Base-by-base conservation (phyloP, 2,113 vertebrate species). In the Rissa tridactyla region DNA sequence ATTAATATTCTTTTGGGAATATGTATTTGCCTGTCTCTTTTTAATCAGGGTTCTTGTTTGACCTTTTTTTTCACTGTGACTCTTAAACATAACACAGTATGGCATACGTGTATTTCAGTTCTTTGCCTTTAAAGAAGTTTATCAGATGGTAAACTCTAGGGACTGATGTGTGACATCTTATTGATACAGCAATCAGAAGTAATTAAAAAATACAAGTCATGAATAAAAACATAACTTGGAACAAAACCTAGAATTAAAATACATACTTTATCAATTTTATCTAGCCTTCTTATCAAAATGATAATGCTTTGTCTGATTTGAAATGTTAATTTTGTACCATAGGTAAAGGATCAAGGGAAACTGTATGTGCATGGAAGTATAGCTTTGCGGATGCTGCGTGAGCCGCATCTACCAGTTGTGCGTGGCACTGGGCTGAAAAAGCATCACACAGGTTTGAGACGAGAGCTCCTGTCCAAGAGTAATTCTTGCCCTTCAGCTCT, bases 321-420 rank as follows among this genome's bases (percentile, higher is more conserved):
- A 86, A 92, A 65, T 72, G 22, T 58, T 82, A 90, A 84, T 76
- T 92, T 52, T 2, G 2, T 61, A 5, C 8, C 47, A 4, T 14
- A 69, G 69, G 68, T 62, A 66, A 75, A 86, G 57, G 55, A 68
- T 60, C 29, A 73, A 61, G 47, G 49, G 27, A 51, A 85, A 13
- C 7, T 3, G 0, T 52, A 27, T 5, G 51, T 38, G 15, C 32
- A 14, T n/a, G 30, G 7, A 52, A 65, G 11, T 1, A 19, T 1
- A 32, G 47, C 36, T 78, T 58, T 71, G 55, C 13, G 47, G 70
- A 17, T 44, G 27, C 4, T 30, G 47, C 29, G 3, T 47, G 16
- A 49, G 30, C 36, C 54, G 15, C 3, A 2, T 62, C 79, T 92
- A 29, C 52, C 44, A 61, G 10, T 5, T 77, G 15, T 23, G 40